Evolutionary conservation across 2,797 vertebrate species (phyloP), one percentile per base, ranked within the genome.

Genomic region (Antennarius maculatus): DNA sequence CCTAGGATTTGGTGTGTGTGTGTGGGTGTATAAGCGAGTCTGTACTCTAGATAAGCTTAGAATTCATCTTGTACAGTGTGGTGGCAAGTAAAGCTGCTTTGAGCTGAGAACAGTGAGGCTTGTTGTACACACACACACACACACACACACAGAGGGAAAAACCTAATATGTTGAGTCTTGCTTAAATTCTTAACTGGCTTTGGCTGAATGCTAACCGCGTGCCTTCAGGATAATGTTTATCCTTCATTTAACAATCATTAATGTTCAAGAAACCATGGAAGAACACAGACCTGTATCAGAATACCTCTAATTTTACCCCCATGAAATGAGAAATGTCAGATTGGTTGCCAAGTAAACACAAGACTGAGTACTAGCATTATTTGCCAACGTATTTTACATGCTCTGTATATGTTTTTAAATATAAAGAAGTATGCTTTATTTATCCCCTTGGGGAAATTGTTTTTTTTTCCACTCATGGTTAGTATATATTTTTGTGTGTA

Each of bases 371-470:
- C n/a, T 16, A n/a, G 37, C 6, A 52, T 61, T 54, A 31, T 61
- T 65, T 23, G 41, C 29, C 11, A 17, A 28, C 16, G 16, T 29
- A 29, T 61, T 62, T 39, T 29, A 69, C 27, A 54, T 58, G 74
- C 73, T 89, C 80, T 53, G 79, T 85, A 68, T 76, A 73, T 75
- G 49, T 81, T 84, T 82, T 77, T 54, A 12, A 7, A 52, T 23
- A 23, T 23, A 48, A 53, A 42, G 55, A 51, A 47, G 16, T 46
- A 16, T 23, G 23, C 23, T 23, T 2, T 23, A 23, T 23, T 23
- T 23, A 23, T 23, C 23, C 23, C 23, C 23, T 23, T 23, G 23
- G 23, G 23, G 23, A 23, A 23, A 23, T 23, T 23, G 23, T 2
- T 23, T 23, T 23, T 23, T 23, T 23, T 2, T 2, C 23, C 23